Percentiles rank a stretch among this genome's conserved stretches.
Conservation (phyloP, 2,797 vertebrate species). For the Dicrostonyx torquatus region DNA sequence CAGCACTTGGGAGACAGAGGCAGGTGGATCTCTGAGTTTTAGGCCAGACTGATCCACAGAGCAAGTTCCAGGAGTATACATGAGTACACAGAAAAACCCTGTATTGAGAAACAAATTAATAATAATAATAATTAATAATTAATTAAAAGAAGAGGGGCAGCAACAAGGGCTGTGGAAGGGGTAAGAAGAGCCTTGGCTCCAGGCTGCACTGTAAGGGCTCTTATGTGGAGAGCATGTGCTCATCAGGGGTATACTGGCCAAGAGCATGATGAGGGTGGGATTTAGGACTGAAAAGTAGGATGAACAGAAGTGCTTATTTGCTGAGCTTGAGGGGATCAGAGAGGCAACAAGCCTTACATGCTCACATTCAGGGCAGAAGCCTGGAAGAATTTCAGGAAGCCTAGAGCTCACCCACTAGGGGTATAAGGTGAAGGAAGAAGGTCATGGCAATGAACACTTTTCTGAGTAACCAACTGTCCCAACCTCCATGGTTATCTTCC, state of each 20-base stretch:
- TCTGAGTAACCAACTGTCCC: constrained; percentile 46
- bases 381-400: background rate
- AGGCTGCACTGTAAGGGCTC: background rate
- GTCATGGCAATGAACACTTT: constrained; percentile 30
- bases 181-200: constrained; percentile 9
- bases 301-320: constrained; percentile 11
- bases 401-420: background rate
- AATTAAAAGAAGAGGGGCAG: background rate
- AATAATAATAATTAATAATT: background rate
- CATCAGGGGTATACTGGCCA: background rate
- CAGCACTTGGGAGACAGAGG: background rate
- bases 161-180: background rate
- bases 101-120: background rate
- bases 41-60: background rate
- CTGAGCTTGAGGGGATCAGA: background rate
- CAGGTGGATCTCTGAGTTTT: background rate
- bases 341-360: background rate
- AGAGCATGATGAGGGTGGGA: background rate
- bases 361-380: background rate
- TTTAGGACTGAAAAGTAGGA: background rate
- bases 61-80: background rate
- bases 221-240: constrained; percentile 10
- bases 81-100: background rate
- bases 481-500: constrained; percentile 24
- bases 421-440: background rate